A percentile compares a stretch with the other conserved stretches of the same genome.
Evolutionary conservation across 2,888 invertebrate genomes (phyloP).

Genomic region (Schizaphis graminum): DNA sequence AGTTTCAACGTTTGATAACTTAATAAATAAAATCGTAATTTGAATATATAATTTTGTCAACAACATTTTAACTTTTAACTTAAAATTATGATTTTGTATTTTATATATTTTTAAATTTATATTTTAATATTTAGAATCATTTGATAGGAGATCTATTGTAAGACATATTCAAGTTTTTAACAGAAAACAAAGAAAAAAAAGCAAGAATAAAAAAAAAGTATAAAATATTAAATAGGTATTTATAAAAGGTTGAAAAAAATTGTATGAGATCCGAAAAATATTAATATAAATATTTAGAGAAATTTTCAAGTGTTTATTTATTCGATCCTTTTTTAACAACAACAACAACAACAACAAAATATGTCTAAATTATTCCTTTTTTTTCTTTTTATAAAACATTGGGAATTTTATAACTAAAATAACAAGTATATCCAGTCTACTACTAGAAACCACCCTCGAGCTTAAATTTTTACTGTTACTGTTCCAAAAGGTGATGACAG

Average conservation of each 20-base stretch:
- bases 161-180: neutral
- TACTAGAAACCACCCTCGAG: neutral
- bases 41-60: no score
- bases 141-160: neutral
- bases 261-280: no score
- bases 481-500: neutral
- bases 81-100: no score
- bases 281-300: neutral
- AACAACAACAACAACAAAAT: neutral
- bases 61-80: no score
- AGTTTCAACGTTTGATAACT: neutral
- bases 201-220: no score
- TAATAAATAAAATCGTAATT: neutral
- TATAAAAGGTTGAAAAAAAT: no score
- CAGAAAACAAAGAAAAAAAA: neutral
- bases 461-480: neutral
- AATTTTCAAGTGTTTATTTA: neutral
- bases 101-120: no score
- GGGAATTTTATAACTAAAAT: neutral
- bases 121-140: neutral
- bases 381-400: neutral
- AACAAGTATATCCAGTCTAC: neutral
- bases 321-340: neutral
- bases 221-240: no score
- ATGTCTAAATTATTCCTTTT: neutral